These are phyloP conservation scores for Drosophila malerkotliana DNA, from an alignment of 1,140 invertebrate species.

Conservation along the genomic window DNA sequence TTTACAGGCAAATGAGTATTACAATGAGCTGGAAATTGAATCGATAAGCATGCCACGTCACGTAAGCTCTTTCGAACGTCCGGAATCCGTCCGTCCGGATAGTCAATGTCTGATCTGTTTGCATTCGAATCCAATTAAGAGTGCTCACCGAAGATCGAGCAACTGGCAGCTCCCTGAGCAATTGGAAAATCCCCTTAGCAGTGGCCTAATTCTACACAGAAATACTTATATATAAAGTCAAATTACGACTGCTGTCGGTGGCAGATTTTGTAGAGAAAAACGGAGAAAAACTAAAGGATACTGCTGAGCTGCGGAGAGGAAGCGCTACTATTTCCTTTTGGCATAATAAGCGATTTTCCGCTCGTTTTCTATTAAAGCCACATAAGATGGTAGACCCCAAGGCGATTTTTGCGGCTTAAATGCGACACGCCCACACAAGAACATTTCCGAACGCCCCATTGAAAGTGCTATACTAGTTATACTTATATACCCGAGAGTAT, in stretches of 20 bases:
- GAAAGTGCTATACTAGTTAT: conserved; percentile 31
- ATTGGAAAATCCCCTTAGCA: conserved; percentile 8
- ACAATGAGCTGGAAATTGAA: conserved; percentile 40
- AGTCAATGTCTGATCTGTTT: conserved; percentile 7
- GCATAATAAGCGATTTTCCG: conserved; percentile 76
- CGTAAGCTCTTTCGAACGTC: conserved; percentile 19
- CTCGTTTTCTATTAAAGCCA: conserved; percentile 79
- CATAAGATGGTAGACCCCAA: conserved; percentile 67
- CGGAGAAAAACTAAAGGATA: conserved; percentile 9
- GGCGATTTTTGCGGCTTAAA: conserved; percentile 75
- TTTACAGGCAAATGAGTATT: conserved; percentile 49
- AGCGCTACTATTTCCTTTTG: conserved; percentile 51
- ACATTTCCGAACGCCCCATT: conserved; percentile 25
- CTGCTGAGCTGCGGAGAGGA: conserved; percentile 23
- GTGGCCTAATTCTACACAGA: conserved; percentile 25
- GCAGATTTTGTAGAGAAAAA: conserved; percentile 23
- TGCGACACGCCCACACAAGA: conserved; percentile 66
- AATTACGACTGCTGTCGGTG: conserved; percentile 44
- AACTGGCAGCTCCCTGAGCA: conserved; percentile 11
- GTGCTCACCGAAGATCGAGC: conserved; percentile 9
- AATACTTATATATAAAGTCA: conserved; percentile 21
- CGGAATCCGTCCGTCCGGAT: too few species aligned
- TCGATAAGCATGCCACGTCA: conserved; percentile 51
- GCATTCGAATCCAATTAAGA: conserved; percentile 43
- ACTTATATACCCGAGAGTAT: conserved; percentile 12